These are phyloP conservation scores for Gibbula magus DNA, from an alignment of 2,888 invertebrate genomes.

Conservation along the genomic window DNA sequence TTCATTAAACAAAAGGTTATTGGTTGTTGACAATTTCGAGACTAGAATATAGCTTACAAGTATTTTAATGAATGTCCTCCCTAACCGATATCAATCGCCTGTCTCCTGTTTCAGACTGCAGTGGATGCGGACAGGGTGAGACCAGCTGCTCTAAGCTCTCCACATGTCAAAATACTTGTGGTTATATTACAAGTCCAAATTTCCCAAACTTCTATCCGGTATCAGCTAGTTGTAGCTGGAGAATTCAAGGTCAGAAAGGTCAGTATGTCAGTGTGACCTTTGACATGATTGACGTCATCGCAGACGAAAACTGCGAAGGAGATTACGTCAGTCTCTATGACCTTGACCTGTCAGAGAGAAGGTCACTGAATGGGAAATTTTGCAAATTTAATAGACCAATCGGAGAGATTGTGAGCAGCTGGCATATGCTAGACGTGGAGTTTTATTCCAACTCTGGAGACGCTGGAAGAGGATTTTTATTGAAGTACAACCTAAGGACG, in stretches of 20 bases:
- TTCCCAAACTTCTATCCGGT: constrained; percentile 19
- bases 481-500: constrained; percentile 2
- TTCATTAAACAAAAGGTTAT: too few species aligned
- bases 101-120: constrained; percentile 6
- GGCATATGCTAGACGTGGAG: constrained; percentile 18
- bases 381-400: constrained; percentile 8
- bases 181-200: constrained; percentile 15
- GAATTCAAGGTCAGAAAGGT: constrained; percentile 1
- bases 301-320: constrained; percentile 11
- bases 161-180: not conserved
- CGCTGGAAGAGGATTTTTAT: not conserved
- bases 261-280: constrained; percentile 25
- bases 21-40: too few species aligned
- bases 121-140: constrained; percentile 18
- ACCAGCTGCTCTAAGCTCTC: constrained; percentile 14
- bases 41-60: too few species aligned
- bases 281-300: constrained; percentile 11
- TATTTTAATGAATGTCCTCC: too few species aligned
- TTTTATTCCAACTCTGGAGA: constrained; percentile 17
- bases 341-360: not conserved
- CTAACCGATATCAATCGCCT: too few species aligned
- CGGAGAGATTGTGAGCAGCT: not conserved
- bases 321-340: constrained; percentile 20
- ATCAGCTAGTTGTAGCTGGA: constrained; percentile 12
- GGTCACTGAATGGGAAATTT: not conserved